A percentile compares a stretch with the other conserved stretches of the same genome.
Evolutionary conservation across 2,888 invertebrate genomes (phyloP).

Genomic region (Drosophila picticornis): DNA sequence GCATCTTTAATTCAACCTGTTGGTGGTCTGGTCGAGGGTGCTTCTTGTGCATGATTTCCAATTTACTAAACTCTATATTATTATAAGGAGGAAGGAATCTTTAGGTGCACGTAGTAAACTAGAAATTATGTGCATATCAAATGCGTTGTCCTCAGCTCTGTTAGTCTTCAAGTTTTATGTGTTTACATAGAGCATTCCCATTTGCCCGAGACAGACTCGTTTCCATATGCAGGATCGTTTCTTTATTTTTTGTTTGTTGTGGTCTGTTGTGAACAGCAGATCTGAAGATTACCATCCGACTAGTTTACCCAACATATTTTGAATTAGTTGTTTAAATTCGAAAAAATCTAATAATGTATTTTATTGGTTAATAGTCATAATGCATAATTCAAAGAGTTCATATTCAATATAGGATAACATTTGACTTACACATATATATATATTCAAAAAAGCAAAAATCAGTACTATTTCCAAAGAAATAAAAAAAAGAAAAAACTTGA

Average conservation of each 20-base stretch:
- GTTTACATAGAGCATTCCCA: background rate
- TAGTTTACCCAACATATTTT: background rate
- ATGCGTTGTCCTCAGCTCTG: background rate
- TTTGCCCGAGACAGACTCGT: background rate
- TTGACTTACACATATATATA: slow-evolving; percentile 32
- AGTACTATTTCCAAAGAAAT: slow-evolving; percentile 55
- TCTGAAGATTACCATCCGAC: background rate
- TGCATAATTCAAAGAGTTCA: slow-evolving; percentile 59
- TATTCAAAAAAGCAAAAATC: slow-evolving; percentile 41
- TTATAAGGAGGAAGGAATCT: background rate
- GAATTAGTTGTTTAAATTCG: slow-evolving; percentile 22
- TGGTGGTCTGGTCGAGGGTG: background rate
- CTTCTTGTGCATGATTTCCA: background rate
- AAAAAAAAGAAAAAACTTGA: slow-evolving; percentile 41
- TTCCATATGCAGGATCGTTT: background rate
- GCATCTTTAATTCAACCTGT: background rate
- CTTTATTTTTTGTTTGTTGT: background rate
- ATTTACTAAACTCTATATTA: background rate
- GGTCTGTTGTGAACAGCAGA: background rate
- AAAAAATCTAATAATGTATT: slow-evolving; percentile 59
- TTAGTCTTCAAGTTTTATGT: background rate
- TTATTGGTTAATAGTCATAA: slow-evolving; percentile 58
- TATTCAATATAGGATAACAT: slow-evolving; percentile 62
- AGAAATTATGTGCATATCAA: background rate
- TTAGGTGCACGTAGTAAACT: background rate